Conservation (phyloP, 2,888 invertebrate species). For the Campoplex capitator region DNA sequence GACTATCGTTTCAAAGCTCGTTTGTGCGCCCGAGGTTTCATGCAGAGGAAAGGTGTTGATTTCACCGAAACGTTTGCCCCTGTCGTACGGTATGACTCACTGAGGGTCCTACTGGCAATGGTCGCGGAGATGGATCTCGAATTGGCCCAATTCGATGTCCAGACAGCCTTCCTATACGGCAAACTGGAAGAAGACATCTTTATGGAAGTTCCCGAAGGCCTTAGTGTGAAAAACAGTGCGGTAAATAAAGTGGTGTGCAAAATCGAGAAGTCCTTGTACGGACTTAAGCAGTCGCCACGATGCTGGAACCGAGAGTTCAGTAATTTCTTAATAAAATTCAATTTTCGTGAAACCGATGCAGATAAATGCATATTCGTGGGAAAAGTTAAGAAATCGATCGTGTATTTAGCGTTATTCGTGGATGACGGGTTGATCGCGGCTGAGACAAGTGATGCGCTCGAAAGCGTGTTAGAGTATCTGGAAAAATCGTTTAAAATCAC, state of each 20-base stretch:
- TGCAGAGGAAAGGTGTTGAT: slow-evolving; percentile 3
- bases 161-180: too few relatives aligned
- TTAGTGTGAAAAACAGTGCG: too few relatives aligned
- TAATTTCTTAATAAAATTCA: too few relatives aligned
- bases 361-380: slow-evolving; percentile 25
- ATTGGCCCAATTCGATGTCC: too few relatives aligned
- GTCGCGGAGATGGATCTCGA: slow-evolving; percentile 3
- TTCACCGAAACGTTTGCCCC: slow-evolving; percentile 6
- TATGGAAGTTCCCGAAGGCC: too few relatives aligned
- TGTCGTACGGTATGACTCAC: slow-evolving; percentile 14
- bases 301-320: too few relatives aligned
- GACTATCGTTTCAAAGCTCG: neutral
- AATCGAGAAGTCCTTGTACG: too few relatives aligned
- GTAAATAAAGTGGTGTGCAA: too few relatives aligned
- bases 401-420: slow-evolving; percentile 19
- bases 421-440: neutral
- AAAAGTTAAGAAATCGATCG: neutral
- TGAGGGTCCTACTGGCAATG: slow-evolving; percentile 19
- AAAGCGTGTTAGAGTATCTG: neutral
- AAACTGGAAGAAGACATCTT: too few relatives aligned
- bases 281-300: too few relatives aligned
- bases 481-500: neutral
- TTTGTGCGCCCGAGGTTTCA: slow-evolving; percentile 4
- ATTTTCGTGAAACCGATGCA: neutral
- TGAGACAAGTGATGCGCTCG: neutral